Base-by-base conservation (phyloP, 1,140 invertebrate species). In the Drosophila sproati region DNA sequence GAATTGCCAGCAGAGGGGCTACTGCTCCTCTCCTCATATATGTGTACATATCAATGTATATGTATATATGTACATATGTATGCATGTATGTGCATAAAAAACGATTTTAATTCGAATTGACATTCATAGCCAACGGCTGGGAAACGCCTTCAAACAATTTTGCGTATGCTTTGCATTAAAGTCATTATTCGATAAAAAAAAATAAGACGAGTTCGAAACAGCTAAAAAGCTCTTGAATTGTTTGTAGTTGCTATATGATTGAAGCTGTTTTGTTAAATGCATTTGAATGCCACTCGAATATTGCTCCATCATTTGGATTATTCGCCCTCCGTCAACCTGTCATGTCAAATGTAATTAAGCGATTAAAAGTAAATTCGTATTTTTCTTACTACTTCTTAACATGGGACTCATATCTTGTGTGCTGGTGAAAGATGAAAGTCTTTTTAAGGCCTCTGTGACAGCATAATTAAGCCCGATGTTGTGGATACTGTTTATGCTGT, bases 291-390 rank as follows among this genome's bases (percentile, higher is more conserved):
- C 85, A 80, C 77, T 88, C 80, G 72, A 88, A 70, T 73, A 62
- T 45, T 55, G 61, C 56, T 48, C 72, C 68, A 74, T 61, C 31
- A 78, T 71, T 78, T 80, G 35, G 28, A 35, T 35, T 85, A 82
- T 82, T 83, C 60, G 80, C 77, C 85, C 85, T 81, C 52, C 78
- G 80, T 85, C 75, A 85, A 77, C 61, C 83, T 89, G 85, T 89
- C 85, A 83, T 89, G 85, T 89, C 81, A 80, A 80, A 77, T 83
- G 86, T 89, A 89, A 85, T 89, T 83, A 89, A 89, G 86, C 78
- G 85, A 89, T 88, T 88, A 89, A 69, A 69, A 41, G 12, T 85
- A 80, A 80, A 85, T 89, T 89, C 80, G 70, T 71, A 78, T 74
- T 74, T 43, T 41, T 80, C 66, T 79, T 60, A 76, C 50, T 54